Evolutionary conservation across 2,113 vertebrate genomes (phyloP).

Genomic region (Melanostigma gelatinosum): DNA sequence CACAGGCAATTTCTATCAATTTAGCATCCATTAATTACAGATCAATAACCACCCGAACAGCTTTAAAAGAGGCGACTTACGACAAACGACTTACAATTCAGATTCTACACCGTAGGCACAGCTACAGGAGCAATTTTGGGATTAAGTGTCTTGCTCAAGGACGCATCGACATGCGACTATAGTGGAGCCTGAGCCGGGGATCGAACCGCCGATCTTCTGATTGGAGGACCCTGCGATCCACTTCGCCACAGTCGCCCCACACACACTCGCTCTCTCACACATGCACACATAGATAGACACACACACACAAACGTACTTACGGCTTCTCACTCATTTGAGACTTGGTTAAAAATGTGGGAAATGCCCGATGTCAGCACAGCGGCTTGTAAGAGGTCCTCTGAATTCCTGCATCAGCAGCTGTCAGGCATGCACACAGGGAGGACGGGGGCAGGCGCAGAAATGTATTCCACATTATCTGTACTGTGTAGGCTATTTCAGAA

Average conservation of each 20-base stretch:
- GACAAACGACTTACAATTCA: too few species aligned
- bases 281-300: not conserved
- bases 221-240: too few species aligned
- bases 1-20: conserved; percentile 46
- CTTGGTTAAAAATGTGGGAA: conserved; percentile 69
- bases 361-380: conserved; percentile 61
- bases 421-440: conserved; percentile 19
- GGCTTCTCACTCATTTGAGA: conserved; percentile 69
- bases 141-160: too few species aligned
- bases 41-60: conserved; percentile 59
- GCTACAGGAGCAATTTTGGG: too few species aligned
- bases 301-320: conserved; percentile 26
- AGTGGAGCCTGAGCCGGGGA: too few species aligned
- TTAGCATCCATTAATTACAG: conserved; percentile 52
- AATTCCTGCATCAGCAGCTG: conserved; percentile 64
- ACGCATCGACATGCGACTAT: too few species aligned
- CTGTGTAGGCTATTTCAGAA: conserved; percentile 12
- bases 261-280: not conserved
- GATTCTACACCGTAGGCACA: too few species aligned
- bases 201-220: too few species aligned
- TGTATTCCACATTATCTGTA: conserved; percentile 40
- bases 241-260: too few species aligned
- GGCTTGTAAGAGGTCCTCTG: conserved; percentile 65
- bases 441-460: conserved; percentile 25
- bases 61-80: conserved; percentile 20